A percentile compares a stretch with the other conserved stretches of the same genome.
These are phyloP conservation scores for Zalophus californianus DNA, from an alignment of 2,797 vertebrate genomes.

Conservation along the genomic window DNA sequence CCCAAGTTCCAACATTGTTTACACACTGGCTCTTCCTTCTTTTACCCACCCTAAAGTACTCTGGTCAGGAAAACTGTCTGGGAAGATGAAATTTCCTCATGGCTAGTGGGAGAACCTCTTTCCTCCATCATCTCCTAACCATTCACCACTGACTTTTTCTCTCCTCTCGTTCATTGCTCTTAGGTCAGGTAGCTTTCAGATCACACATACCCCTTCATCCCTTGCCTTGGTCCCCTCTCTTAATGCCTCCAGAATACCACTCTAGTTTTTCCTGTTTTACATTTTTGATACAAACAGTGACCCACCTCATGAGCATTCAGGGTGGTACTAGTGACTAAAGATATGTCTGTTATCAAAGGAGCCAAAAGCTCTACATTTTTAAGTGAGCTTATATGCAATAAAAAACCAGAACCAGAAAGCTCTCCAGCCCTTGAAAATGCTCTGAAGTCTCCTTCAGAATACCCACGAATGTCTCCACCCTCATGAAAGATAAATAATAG, in stretches of 20 bases:
- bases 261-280: neutral
- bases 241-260: neutral
- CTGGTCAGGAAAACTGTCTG: slow-evolving; percentile 12
- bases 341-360: neutral
- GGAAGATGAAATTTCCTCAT: neutral
- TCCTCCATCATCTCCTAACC: neutral
- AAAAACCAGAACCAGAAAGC: neutral
- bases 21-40: slow-evolving; percentile 27
- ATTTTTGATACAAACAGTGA: neutral
- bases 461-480: neutral
- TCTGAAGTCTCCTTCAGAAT: neutral
- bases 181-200: neutral
- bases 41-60: slow-evolving; percentile 49
- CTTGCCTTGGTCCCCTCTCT: neutral
- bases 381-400: neutral
- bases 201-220: neutral
- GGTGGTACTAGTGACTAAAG: no score
- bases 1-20: slow-evolving; percentile 65
- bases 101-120: neutral
- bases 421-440: neutral
- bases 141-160: neutral
- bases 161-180: neutral
- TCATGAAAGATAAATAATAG: neutral
- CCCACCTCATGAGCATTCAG: neutral
- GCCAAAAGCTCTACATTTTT: neutral